A percentile compares a stretch with the other conserved stretches of the same genome.
Conservation (phyloP, 2,888 invertebrate genomes). For the Pandemis cinnamomeana region DNA sequence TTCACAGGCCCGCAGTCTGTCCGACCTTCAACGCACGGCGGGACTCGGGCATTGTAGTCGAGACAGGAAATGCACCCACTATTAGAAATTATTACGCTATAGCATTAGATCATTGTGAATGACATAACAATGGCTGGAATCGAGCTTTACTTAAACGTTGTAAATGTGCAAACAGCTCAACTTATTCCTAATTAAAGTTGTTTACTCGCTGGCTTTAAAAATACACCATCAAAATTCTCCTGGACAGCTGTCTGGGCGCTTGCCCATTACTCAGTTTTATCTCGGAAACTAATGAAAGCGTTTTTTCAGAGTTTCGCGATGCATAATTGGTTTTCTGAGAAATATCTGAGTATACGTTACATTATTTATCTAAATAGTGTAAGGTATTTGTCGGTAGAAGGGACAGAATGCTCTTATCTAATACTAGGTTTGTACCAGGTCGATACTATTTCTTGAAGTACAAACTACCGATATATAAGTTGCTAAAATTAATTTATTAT, state of each 20-base stretch:
- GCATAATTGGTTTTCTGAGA: neutral
- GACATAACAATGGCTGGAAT: too few relatives aligned
- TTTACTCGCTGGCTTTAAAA: slow-evolving; percentile 8
- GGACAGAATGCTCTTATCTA: neutral
- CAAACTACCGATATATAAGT: neutral
- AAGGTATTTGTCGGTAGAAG: neutral
- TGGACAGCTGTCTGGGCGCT: slow-evolving; percentile 9
- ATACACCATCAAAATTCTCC: slow-evolving; percentile 3
- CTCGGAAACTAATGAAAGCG: neutral
- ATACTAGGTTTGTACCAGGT: neutral
- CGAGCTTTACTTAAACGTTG: too few relatives aligned
- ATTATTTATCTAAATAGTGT: neutral
- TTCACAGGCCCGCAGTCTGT: too few relatives aligned
- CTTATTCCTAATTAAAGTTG: neutral
- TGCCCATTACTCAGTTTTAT: slow-evolving; percentile 8
- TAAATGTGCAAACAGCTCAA: neutral
- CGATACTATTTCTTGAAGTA: neutral
- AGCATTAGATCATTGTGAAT: too few relatives aligned
- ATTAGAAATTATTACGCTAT: too few relatives aligned
- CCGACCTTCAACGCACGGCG: too few relatives aligned
- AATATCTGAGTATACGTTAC: neutral
- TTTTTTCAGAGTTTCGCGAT: neutral
- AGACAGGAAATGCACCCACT: too few relatives aligned
- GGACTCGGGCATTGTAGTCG: too few relatives aligned
- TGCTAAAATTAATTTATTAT: neutral